These are phyloP conservation scores for Pimpla rufipes DNA, from an alignment of 2,888 invertebrate genomes.

Conservation along the genomic window DNA sequence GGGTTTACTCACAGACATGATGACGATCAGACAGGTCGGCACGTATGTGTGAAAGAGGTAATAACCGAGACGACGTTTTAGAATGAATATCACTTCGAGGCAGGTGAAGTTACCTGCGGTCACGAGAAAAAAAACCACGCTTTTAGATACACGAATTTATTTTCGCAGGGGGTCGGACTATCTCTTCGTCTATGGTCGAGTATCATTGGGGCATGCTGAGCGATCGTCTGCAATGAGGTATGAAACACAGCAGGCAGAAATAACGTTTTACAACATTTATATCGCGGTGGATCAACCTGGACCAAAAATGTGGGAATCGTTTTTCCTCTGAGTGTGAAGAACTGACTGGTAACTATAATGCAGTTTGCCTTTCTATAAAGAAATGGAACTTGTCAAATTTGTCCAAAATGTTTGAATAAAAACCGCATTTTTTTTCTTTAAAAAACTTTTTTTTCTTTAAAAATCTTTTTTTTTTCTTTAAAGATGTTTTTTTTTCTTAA, in stretches of 20 bases:
- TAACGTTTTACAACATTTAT: neutral
- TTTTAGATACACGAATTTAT: slow-evolving; percentile 36
- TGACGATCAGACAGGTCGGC: slow-evolving; percentile 97
- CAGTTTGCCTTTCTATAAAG: too few species aligned
- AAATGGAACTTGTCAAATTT: too few species aligned
- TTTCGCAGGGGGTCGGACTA: slow-evolving; percentile 9
- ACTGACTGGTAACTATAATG: too few species aligned
- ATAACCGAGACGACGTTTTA: slow-evolving; percentile 95
- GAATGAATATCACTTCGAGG: slow-evolving; percentile 94
- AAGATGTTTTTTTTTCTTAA: too few species aligned
- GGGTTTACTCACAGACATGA: slow-evolving; percentile 92
- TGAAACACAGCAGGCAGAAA: neutral
- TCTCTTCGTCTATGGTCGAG: neutral
- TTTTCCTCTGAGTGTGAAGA: too few species aligned
- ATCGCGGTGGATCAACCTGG: neutral
- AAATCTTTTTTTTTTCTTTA: too few species aligned
- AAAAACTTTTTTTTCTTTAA: too few species aligned
- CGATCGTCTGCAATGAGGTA: neutral
- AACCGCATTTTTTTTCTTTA: too few species aligned
- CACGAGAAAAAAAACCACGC: slow-evolving; percentile 2
- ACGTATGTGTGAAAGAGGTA: slow-evolving; percentile 97
- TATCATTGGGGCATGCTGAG: neutral
- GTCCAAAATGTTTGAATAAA: too few species aligned
- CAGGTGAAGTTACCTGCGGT: slow-evolving; percentile 95
- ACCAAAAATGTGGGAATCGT: too few species aligned